Evolutionary conservation across 2,888 invertebrate genomes (phyloP).

Genomic region (Zygogramma bicolorata): DNA sequence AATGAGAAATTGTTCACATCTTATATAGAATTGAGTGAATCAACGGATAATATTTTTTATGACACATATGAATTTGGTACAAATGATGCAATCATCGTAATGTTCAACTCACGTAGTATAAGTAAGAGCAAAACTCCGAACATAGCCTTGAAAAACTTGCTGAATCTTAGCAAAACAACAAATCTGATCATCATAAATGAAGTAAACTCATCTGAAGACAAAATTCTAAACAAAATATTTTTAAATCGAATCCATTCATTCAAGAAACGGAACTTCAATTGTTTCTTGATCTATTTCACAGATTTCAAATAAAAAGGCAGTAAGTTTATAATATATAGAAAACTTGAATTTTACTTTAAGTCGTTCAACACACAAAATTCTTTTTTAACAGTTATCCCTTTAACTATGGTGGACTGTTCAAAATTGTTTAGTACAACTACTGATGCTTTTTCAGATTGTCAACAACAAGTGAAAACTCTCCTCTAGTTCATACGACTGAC

Average conservation of each 20-base stretch:
- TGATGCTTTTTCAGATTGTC: constrained; percentile 2
- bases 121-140: not conserved
- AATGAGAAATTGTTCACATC: not conserved
- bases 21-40: constrained; percentile 8
- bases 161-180: not conserved
- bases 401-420: constrained; percentile 9
- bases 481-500: not conserved
- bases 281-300: constrained; percentile 10
- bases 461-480: constrained; percentile 1
- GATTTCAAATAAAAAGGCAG: constrained; percentile 2
- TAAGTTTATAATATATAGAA: constrained; percentile 6
- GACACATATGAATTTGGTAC: constrained; percentile 4
- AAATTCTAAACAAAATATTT: constrained; percentile 8
- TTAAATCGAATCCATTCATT: constrained; percentile 8
- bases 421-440: not conserved
- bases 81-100: constrained; percentile 13
- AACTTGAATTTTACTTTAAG: not conserved
- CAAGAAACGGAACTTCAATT: constrained; percentile 7
- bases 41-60: constrained; percentile 2
- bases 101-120: constrained; percentile 5
- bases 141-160: not conserved
- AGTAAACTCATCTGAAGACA: constrained; percentile 4
- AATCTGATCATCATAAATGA: not conserved
- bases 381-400: constrained; percentile 2
- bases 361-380: not conserved